Percentiles rank a stretch among this genome's conserved stretches.
These are phyloP conservation scores for Solenopsis fugax DNA, from an alignment of 1,140 invertebrate genomes.

Conservation along the genomic window DNA sequence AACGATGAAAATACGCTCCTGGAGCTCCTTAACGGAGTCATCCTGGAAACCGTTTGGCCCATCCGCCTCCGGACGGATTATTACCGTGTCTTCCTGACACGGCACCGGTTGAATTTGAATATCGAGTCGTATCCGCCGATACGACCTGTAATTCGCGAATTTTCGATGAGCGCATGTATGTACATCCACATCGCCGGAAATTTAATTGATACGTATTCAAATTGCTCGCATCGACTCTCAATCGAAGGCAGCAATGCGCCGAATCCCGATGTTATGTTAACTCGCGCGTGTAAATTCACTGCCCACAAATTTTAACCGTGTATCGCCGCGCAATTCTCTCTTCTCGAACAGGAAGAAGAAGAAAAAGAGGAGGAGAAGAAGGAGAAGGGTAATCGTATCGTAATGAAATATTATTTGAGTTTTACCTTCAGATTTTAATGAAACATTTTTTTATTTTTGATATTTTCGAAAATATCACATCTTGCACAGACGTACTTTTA, in stretches of 20 bases:
- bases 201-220: constrained; percentile 59
- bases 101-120: constrained; percentile 50
- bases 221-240: constrained; percentile 8
- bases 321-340: neutral
- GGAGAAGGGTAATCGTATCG: neutral
- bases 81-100: constrained; percentile 55
- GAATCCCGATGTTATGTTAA: constrained; percentile 8
- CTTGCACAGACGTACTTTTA: neutral
- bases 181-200: neutral
- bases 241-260: neutral
- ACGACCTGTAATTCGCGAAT: constrained; percentile 46
- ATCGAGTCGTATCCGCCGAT: constrained; percentile 26
- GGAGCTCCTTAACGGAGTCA: constrained; percentile 11
- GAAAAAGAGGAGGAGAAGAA: neutral
- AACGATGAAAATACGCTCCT: constrained; percentile 60
- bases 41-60: constrained; percentile 39
- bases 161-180: constrained; percentile 22
- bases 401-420: constrained; percentile 23
- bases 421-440: constrained; percentile 6
- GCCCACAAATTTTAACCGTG: constrained; percentile 1
- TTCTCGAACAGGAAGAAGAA: neutral
- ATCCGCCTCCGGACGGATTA: constrained; percentile 46
- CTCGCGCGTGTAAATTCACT: constrained; percentile 21
- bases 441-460: neutral
- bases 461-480: constrained; percentile 11